Conservation (phyloP, 2,797 vertebrate species). For the Oreochromis mossambicus region DNA sequence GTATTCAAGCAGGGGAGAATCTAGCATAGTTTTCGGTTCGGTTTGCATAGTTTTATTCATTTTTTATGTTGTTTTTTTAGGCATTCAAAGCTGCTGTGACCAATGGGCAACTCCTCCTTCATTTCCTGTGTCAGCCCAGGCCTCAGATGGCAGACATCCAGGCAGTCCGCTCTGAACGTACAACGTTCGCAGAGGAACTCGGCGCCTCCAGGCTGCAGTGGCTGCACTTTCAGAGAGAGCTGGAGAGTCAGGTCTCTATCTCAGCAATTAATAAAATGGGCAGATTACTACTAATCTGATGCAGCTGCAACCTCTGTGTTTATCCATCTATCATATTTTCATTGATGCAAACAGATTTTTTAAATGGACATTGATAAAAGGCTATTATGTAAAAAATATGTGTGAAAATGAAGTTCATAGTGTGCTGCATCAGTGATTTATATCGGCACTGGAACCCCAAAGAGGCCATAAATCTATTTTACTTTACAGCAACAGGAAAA, state of each 20-base stretch:
- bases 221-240: constrained; percentile 73
- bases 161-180: constrained; percentile 68
- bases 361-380: neutral
- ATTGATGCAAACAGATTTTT: neutral
- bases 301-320: neutral
- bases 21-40: neutral
- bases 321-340: neutral
- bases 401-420: neutral
- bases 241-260: constrained; percentile 79
- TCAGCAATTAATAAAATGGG: neutral
- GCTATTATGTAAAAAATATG: neutral
- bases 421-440: neutral
- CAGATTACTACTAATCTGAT: neutral
- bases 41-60: neutral
- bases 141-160: constrained; percentile 73
- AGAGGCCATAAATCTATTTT: neutral
- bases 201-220: constrained; percentile 81
- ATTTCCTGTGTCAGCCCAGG: constrained; percentile 85
- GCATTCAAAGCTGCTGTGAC: constrained; percentile 76
- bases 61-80: constrained; percentile 54
- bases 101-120: constrained; percentile 80
- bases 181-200: constrained; percentile 80
- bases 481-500: neutral
- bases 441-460: neutral
- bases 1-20: neutral